These are phyloP conservation scores for Leptarthrus brevirostris DNA, from an alignment of 2,888 invertebrate genomes.

Conservation along the genomic window DNA sequence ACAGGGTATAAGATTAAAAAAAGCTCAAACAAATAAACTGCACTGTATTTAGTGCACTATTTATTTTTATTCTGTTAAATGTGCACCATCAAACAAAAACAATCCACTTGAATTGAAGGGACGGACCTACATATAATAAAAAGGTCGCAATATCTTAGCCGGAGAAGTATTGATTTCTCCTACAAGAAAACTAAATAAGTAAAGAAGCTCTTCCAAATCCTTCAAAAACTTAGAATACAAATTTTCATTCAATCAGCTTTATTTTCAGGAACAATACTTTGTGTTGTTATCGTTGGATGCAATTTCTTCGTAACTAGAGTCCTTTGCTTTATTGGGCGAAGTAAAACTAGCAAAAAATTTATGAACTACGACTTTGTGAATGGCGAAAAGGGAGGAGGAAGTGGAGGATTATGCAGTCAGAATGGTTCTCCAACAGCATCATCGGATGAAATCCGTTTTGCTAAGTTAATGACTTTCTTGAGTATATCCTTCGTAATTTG, in stretches of 20 bases:
- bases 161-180: no score
- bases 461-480: conserved; percentile 84
- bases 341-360: conserved; percentile 62
- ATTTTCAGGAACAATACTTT: conserved; percentile 75
- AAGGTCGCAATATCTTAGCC: no score
- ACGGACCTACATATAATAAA: no score
- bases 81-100: no score
- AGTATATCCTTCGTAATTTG: conserved; percentile 85
- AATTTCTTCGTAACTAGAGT: conserved; percentile 85
- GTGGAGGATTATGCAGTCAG: neutral
- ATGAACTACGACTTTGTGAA: conserved; percentile 63
- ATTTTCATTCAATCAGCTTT: conserved; percentile 37
- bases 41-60: no score
- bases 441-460: conserved; percentile 86
- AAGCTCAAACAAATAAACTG: no score
- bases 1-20: no score
- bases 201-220: no score
- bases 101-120: no score
- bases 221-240: no score
- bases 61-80: no score
- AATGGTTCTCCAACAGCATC: conserved; percentile 60
- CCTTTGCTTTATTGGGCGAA: conserved; percentile 69
- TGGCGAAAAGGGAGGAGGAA: conserved; percentile 59
- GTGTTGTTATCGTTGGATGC: conserved; percentile 81
- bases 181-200: no score